Base-by-base conservation (phyloP, 2,113 vertebrate species). In the Corvus moneduloides region DNA sequence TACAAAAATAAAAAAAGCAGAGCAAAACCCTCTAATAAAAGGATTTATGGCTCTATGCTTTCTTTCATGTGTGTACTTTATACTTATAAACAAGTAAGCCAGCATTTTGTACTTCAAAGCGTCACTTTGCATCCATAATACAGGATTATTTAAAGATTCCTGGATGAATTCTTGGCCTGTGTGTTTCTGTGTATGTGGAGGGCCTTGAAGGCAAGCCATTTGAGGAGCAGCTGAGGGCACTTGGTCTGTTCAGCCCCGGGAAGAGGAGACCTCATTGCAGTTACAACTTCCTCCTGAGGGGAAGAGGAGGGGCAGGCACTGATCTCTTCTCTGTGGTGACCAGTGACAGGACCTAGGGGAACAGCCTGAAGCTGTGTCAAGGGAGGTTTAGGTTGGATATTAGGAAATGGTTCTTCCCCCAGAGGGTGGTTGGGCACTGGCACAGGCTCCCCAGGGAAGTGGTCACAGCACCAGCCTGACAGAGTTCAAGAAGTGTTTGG, bases 241-340 rank as follows among this genome's bases (percentile, higher is more conserved):
- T 59, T 28, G 54, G 35, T 49, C 35, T n/a, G 55, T 13, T 71
- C 30, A 43, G 19, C 30, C 44, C 30, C 35, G 35, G 44, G 6
- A 49, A 71, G 44, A 19, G 15, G 54, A 59, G 54, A 41, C 13
- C 54, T 39, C 54, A 18, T 0, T 69, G 78, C 14, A 81, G 11
- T 5, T 28, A 1, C 23, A 68, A 1, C 23, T 58, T 41, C 18
- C 28, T 49, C 1, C 0, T 14, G n/a, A 68, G 28, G 8, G n/a
- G 43, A 22, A n/a, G 8, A 58, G n/a, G 28, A 68, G 22, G 13
- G 28, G 7, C 43, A 68, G 43, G 0, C 13, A 13, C n/a, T 48
- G n/a, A 39, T 58, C 27, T 13, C 35, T 55, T 2, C 62, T 10
- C 21, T 33, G 4, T 48, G 8, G 4, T 39, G 52, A 22, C 7